Percentiles rank a stretch among this genome's conserved stretches.
These are phyloP conservation scores for Poliocrania exsul DNA, from an alignment of 2,797 vertebrate species.

Conservation along the genomic window DNA sequence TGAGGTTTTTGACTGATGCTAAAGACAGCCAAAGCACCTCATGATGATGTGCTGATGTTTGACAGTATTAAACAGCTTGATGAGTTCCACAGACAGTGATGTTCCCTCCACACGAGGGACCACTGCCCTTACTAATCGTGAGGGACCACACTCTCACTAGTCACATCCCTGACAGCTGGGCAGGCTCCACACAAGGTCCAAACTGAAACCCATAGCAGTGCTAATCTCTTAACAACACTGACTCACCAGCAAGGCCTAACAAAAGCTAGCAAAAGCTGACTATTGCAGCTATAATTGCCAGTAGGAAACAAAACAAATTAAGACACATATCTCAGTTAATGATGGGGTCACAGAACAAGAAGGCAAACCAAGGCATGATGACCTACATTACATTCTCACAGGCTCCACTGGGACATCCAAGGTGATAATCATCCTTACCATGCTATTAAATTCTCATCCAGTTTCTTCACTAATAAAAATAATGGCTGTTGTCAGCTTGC, in stretches of 20 bases:
- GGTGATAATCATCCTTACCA: background rate
- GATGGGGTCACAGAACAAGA: background rate
- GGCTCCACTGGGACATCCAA: background rate
- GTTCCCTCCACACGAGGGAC: fast-evolving
- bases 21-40: background rate
- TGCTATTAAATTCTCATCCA: background rate
- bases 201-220: background rate
- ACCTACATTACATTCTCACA: background rate
- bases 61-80: background rate
- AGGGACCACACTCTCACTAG: background rate
- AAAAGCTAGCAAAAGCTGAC: background rate
- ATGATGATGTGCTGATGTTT: fast-evolving
- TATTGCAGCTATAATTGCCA: background rate
- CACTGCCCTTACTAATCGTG: background rate
- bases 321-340: background rate
- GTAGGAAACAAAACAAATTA: background rate
- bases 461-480: background rate
- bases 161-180: background rate
- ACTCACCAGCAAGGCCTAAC: background rate
- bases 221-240: background rate
- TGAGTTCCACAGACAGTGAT: background rate
- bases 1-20: background rate
- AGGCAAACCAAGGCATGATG: background rate
- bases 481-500: background rate
- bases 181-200: background rate